Evolutionary conservation across 2,797 vertebrate species (phyloP).

Genomic region (Smutsia gigantea): DNA sequence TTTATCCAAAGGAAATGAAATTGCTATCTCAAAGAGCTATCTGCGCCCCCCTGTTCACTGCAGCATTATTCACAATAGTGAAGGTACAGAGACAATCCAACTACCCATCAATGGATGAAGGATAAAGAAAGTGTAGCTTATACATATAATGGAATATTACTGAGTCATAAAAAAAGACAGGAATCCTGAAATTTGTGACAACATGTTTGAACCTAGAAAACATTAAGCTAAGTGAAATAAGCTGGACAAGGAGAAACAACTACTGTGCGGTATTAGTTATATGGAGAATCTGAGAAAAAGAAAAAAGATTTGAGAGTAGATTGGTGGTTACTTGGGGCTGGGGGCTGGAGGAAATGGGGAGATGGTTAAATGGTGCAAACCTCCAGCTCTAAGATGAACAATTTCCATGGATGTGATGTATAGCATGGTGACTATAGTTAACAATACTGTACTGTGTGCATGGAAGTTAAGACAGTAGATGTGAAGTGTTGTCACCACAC

Average conservation of each 20-base stretch:
- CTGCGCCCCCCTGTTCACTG: neutral
- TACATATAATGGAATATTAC: neutral
- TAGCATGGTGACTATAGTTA: accelerated
- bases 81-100: neutral
- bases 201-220: no score
- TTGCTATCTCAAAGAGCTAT: accelerated
- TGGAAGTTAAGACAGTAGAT: neutral
- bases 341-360: neutral
- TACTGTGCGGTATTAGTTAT: no score
- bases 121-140: neutral
- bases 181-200: accelerated
- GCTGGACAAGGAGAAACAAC: neutral
- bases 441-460: accelerated
- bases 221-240: neutral
- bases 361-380: neutral
- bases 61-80: no score
- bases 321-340: neutral
- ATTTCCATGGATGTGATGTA: neutral
- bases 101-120: neutral
- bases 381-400: no score
- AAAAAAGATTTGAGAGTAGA: neutral
- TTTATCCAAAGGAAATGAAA: neutral
- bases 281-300: neutral
- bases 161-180: neutral
- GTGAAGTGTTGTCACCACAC: neutral